A percentile compares a stretch with the other conserved stretches of the same genome.
These are phyloP conservation scores for Apostichopus parvimensis DNA, from an alignment of 35 echinoderm and acorn worm genomes.

Conservation along the genomic window DNA sequence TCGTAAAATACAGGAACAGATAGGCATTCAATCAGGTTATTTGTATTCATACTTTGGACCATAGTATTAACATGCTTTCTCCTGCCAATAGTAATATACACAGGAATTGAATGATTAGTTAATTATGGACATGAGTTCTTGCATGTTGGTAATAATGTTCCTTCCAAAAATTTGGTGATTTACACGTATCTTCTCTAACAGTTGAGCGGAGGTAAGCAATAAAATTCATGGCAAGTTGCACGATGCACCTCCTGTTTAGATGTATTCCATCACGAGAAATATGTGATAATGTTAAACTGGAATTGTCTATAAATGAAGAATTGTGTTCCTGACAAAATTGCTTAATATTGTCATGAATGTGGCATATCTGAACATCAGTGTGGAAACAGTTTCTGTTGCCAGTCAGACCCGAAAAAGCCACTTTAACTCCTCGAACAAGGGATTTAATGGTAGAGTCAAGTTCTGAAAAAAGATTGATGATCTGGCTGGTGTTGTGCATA, in stretches of 20 bases:
- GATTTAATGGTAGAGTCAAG: too few species aligned
- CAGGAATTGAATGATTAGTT: constrained; percentile 13
- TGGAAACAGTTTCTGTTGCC: constrained; percentile 14
- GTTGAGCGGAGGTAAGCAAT: not conserved
- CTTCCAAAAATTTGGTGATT: not conserved
- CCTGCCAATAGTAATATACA: not conserved
- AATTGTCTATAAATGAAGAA: not conserved
- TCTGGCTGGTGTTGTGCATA: not conserved
- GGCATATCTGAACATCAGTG: constrained; percentile 7
- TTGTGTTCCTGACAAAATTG: not conserved
- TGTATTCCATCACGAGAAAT: constrained; percentile 2
- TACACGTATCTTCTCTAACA: too few species aligned
- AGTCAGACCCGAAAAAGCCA: not conserved
- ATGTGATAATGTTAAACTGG: not conserved
- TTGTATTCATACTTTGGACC: not conserved
- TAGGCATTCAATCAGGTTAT: not conserved
- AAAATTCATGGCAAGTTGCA: constrained; percentile 28
- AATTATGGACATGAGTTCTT: not conserved
- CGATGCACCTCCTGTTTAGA: not conserved
- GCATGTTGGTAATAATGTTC: not conserved
- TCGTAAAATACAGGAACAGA: not conserved
- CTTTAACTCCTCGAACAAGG: too few species aligned
- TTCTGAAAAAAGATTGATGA: not conserved
- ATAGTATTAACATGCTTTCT: not conserved
- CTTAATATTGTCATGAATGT: not conserved